Conservation (phyloP, 2,113 vertebrate species). For the Mesoclemmys tuberculata region DNA sequence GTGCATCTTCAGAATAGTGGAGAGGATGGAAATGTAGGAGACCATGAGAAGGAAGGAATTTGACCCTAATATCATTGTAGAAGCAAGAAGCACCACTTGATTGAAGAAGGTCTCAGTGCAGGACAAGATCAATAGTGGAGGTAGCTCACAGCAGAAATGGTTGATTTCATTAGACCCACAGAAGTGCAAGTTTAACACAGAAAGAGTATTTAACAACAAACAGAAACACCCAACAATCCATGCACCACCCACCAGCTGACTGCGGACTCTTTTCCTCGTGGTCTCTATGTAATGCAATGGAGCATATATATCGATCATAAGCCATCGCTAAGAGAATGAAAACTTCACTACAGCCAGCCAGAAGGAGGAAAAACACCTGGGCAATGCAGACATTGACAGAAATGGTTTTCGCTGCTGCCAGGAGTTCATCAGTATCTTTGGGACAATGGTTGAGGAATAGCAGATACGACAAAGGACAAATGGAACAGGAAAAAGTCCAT, state of each 20-base stretch:
- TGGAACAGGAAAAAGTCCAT: too few relatives aligned
- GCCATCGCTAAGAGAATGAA: conserved; percentile 55
- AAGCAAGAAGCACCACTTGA: not conserved
- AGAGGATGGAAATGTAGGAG: conserved; percentile 1
- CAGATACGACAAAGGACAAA: too few relatives aligned
- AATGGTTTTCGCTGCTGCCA: too few relatives aligned
- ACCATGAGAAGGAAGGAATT: not conserved
- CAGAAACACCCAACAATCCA: not conserved
- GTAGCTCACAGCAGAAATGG: conserved; percentile 8
- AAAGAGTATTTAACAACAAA: not conserved
- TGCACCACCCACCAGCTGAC: not conserved
- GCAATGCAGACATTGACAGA: too few relatives aligned
- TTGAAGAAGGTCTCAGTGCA: not conserved
- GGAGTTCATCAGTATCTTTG: too few relatives aligned
- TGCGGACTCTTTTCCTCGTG: conserved; percentile 29
- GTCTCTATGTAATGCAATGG: conserved; percentile 38
- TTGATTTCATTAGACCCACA: not conserved
- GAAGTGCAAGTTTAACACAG: not conserved
- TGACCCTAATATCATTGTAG: not conserved
- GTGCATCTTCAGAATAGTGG: not conserved
- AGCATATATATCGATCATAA: conserved; percentile 49
- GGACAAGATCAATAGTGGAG: not conserved
- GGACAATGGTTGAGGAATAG: too few relatives aligned
- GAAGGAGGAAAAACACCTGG: conserved; percentile 54
- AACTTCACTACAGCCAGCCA: conserved; percentile 61